Percentiles rank a stretch among this genome's conserved stretches.
phyloP scores from a whole-genome alignment of 2,797 vertebrate genomes.

The Mallotus villosus region DNA sequence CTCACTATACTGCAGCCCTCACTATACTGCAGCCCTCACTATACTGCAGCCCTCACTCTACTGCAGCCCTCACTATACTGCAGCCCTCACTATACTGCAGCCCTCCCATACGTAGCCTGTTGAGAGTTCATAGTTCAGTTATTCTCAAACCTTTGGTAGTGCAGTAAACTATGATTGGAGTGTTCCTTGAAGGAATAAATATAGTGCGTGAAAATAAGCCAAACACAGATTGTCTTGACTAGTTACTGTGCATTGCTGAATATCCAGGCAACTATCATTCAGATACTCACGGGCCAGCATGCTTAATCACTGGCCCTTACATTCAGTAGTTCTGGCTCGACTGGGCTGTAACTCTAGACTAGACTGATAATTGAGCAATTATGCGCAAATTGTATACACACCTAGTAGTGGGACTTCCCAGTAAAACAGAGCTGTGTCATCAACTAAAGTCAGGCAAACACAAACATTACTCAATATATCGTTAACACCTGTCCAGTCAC shows the following conservation, averaged over 20 bases:
- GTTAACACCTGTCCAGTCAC: not conserved
- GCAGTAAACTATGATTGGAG: not conserved
- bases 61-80: too few relatives aligned
- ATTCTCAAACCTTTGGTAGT: not conserved
- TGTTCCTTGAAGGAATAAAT: not conserved
- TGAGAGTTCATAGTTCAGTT: not conserved
- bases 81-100: too few relatives aligned
- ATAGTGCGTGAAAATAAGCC: not conserved
- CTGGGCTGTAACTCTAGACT: too few relatives aligned
- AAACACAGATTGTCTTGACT: not conserved
- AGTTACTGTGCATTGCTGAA: not conserved
- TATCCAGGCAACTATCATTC: not conserved
- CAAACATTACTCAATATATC: not conserved
- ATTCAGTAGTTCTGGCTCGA: not conserved
- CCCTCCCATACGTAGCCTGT: too few relatives aligned
- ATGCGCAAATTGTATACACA: too few relatives aligned
- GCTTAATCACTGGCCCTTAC: not conserved
- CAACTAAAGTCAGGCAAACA: not conserved
- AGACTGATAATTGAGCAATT: too few relatives aligned
- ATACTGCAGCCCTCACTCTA: too few relatives aligned
- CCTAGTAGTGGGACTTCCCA: too few relatives aligned
- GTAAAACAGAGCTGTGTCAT: too few relatives aligned
- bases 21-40: too few relatives aligned
- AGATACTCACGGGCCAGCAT: too few relatives aligned
- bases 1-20: too few relatives aligned